Percentiles rank a stretch among this genome's conserved stretches.
phyloP scores from a whole-genome alignment of 2,888 invertebrate species.

The Caenorhabditis angaria region DNA sequence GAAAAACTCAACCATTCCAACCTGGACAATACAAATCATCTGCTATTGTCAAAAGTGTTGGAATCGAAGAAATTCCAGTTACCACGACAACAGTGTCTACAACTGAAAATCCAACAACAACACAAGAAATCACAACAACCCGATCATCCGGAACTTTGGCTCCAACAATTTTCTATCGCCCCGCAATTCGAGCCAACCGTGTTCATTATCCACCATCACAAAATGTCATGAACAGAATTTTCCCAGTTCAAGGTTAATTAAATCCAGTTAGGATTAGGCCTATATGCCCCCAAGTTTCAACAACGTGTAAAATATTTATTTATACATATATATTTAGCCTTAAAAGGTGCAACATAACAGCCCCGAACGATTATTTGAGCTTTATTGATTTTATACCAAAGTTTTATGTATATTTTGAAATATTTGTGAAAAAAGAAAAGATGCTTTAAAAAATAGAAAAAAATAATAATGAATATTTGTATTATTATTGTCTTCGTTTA shows the following conservation, averaged over 20 bases:
- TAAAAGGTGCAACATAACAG: too few relatives aligned
- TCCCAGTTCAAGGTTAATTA: conserved; percentile 41
- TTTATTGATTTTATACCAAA: too few relatives aligned
- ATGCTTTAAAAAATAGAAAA: too few relatives aligned
- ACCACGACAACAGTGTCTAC: conserved; percentile 15
- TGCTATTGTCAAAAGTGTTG: conserved; percentile 57
- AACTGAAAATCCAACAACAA: not conserved
- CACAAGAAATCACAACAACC: conserved; percentile 15
- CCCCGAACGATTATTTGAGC: too few relatives aligned
- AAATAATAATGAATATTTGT: too few relatives aligned
- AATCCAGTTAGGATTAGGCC: not conserved
- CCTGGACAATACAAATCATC: conserved; percentile 69
- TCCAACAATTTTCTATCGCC: conserved; percentile 54
- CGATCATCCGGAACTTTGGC: conserved; percentile 38
- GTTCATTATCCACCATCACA: conserved; percentile 27
- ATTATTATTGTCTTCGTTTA: too few relatives aligned
- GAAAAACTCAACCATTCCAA: conserved; percentile 63
- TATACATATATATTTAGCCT: too few relatives aligned
- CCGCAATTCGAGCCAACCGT: conserved; percentile 31
- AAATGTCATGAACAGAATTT: conserved; percentile 40
- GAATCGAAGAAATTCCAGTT: conserved; percentile 28
- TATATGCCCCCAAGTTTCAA: not conserved
- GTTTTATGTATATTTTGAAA: too few relatives aligned
- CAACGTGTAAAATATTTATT: not conserved
- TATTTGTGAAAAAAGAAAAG: not conserved